Percentiles rank a stretch among this genome's conserved stretches.
Evolutionary conservation across 2,888 invertebrate species (phyloP).

Genomic region (Selenia dentaria): DNA sequence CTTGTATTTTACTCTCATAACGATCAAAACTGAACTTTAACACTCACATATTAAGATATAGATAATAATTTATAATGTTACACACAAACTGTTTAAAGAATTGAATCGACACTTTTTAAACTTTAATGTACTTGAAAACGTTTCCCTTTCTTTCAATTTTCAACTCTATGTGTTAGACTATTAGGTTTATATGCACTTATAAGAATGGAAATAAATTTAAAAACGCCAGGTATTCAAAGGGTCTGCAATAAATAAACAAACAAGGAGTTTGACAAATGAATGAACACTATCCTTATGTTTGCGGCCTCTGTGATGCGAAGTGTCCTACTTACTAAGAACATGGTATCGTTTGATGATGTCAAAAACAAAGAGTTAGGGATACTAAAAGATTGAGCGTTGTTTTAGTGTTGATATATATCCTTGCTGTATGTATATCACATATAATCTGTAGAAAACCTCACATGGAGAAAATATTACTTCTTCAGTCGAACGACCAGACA

Average conservation of each 20-base stretch:
- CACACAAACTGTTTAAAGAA: conserved; percentile 18
- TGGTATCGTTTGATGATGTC: conserved; percentile 36
- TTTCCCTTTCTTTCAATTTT: conserved; percentile 23
- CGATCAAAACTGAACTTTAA: conserved; percentile 4
- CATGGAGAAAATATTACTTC: too few species aligned
- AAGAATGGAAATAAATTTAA: not conserved
- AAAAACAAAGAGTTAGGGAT: too few species aligned
- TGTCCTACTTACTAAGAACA: conserved; percentile 26
- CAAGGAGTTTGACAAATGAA: conserved; percentile 79
- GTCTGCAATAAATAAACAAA: conserved; percentile 81
- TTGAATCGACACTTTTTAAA: conserved; percentile 16
- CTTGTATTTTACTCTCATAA: conserved; percentile 3
- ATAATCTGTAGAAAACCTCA: too few species aligned
- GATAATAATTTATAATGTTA: not conserved
- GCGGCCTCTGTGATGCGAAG: conserved; percentile 46
- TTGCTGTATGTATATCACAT: too few species aligned
- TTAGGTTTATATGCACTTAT: conserved; percentile 24
- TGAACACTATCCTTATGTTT: conserved; percentile 71
- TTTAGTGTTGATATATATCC: too few species aligned
- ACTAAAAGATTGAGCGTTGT: too few species aligned
- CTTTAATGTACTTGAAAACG: not conserved
- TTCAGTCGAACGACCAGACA: too few species aligned
- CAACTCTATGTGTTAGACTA: conserved; percentile 21
- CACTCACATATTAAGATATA: not conserved
- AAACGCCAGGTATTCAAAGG: conserved; percentile 64